These are phyloP conservation scores for Lagothrix lagotricha DNA, from an alignment of 2,797 vertebrate species.

Conservation along the genomic window DNA sequence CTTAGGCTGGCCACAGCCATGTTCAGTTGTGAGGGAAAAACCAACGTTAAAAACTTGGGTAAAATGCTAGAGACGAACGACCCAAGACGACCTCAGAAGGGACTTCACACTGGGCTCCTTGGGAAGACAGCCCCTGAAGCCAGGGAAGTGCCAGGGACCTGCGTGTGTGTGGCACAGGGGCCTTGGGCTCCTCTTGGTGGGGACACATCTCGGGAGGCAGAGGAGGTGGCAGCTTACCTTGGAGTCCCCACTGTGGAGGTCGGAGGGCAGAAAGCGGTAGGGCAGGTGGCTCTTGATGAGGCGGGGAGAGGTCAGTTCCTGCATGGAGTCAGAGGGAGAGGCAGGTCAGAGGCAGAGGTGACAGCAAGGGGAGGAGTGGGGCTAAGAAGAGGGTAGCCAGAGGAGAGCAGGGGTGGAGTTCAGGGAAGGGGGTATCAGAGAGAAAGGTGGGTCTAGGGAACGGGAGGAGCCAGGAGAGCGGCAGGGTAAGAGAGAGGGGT, in stretches of 20 bases:
- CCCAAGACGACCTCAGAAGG: rapidly evolving
- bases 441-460: not conserved
- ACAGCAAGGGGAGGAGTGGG: not conserved
- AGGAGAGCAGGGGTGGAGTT: not conserved
- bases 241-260: conserved; percentile 96
- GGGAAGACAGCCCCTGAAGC: not conserved
- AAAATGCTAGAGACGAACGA: rapidly evolving
- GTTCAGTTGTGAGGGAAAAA: too few relatives aligned
- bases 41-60: rapidly evolving
- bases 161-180: too few relatives aligned
- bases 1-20: not conserved
- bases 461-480: not conserved
- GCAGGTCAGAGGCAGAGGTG: not conserved
- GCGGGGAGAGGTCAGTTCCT: conserved; percentile 97
- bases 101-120: too few relatives aligned
- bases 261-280: conserved; percentile 95
- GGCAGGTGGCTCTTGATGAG: conserved; percentile 99
- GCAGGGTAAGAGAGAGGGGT: not conserved
- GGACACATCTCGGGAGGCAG: rapidly evolving
- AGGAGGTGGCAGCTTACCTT: conserved; percentile 88
- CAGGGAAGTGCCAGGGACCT: too few relatives aligned
- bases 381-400: not conserved
- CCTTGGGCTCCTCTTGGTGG: not conserved
- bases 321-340: not conserved
- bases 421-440: not conserved